Conservation (phyloP, 2,113 vertebrate species). For the Platichthys stellatus region DNA sequence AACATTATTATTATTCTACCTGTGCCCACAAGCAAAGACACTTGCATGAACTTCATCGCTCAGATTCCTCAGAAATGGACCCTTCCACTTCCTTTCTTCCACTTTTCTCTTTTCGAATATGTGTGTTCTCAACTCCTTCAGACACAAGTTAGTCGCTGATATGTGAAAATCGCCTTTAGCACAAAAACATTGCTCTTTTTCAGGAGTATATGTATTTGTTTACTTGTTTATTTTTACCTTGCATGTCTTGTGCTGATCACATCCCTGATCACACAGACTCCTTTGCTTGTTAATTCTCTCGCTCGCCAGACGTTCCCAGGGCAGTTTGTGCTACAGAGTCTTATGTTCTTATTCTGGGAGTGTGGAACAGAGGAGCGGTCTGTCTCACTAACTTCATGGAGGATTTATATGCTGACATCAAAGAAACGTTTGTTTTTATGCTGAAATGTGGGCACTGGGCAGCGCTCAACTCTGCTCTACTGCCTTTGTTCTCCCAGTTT, state of each 20-base stretch:
- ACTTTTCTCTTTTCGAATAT: not conserved
- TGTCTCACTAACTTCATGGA: slow-evolving; percentile 49
- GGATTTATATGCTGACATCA: slow-evolving; percentile 58
- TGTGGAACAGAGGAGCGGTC: slow-evolving; percentile 57
- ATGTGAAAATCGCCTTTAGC: not conserved
- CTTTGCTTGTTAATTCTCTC: not conserved
- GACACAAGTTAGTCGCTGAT: not conserved
- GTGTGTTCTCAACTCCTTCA: not conserved
- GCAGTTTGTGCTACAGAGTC: slow-evolving; percentile 9
- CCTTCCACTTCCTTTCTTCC: not conserved
- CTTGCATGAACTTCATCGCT: not conserved
- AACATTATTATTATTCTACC: not conserved
- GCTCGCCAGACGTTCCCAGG: slow-evolving; percentile 13
- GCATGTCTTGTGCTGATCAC: slow-evolving; percentile 4
- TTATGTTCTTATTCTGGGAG: slow-evolving; percentile 29
- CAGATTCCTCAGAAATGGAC: not conserved
- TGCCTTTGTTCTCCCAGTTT: slow-evolving; percentile 60
- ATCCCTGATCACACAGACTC: slow-evolving; percentile 11
- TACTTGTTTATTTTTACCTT: not conserved
- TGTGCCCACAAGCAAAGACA: not conserved
- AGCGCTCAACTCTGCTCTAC: slow-evolving; percentile 25
- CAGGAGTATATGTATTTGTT: not conserved
- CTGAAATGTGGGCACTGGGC: slow-evolving; percentile 69
- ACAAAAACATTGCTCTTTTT: slow-evolving; percentile 1
- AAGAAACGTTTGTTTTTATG: slow-evolving; percentile 77